Evolutionary conservation across 2,888 invertebrate genomes (phyloP).

Genomic region (Aromia moschata): DNA sequence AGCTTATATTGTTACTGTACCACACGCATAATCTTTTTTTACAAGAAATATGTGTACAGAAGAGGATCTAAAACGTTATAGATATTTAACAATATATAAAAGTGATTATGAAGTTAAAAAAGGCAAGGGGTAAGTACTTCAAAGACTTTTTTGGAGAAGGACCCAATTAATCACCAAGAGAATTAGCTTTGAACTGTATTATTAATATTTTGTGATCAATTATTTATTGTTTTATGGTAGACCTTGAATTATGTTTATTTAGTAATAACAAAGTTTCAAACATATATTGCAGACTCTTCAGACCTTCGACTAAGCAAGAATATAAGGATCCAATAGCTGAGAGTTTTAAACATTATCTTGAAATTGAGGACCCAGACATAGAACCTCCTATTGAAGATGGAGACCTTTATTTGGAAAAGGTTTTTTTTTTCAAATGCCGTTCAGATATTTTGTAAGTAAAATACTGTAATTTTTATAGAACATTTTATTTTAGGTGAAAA

Average conservation of each 20-base stretch:
- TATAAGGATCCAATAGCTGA: conserved; percentile 47
- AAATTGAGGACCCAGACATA: conserved; percentile 36
- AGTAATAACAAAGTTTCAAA: too few species aligned
- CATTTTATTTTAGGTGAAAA: conserved; percentile 43
- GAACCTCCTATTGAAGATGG: conserved; percentile 38
- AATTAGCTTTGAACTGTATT: too few species aligned
- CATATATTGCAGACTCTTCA: background rate
- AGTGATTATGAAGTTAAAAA: background rate
- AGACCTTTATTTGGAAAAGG: conserved; percentile 44
- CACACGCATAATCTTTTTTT: too few species aligned
- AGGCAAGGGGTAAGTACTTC: background rate
- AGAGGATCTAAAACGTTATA: background rate
- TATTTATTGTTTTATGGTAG: too few species aligned
- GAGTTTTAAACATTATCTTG: conserved; percentile 44
- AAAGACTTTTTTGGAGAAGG: too few species aligned
- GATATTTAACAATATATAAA: background rate
- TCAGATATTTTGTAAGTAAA: too few species aligned
- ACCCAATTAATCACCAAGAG: too few species aligned
- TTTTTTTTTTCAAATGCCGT: too few species aligned
- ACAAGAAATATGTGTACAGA: background rate
- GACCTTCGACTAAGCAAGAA: conserved; percentile 34
- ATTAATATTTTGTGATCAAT: too few species aligned
- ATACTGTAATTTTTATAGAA: too few species aligned
- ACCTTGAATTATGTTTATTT: too few species aligned
- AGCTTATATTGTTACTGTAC: too few species aligned